phyloP scores from a whole-genome alignment of 2,113 vertebrate species.

The Holacanthus passer region DNA sequence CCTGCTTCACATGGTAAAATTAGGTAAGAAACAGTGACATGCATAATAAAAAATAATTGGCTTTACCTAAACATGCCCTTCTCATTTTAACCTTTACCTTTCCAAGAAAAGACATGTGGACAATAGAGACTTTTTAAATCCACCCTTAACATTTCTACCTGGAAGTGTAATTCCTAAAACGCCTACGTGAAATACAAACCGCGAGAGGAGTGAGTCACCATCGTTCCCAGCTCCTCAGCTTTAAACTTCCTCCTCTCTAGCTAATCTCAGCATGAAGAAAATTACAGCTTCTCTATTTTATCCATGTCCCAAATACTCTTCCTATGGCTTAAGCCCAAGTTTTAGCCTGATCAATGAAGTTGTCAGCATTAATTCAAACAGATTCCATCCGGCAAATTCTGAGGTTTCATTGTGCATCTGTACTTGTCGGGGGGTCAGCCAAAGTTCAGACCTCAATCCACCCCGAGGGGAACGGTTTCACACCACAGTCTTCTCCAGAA shows the following conservation, averaged over 20 bases:
- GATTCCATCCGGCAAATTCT: conserved; percentile 50
- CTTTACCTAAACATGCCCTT: no score
- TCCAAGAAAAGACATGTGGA: background rate
- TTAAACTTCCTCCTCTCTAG: conserved; percentile 25
- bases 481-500: conserved; percentile 65
- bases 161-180: background rate
- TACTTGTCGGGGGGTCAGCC: conserved; percentile 69
- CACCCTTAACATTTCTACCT: conserved; percentile 7
- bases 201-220: conserved; percentile 14
- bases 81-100: background rate
- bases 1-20: background rate
- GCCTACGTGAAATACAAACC: conserved; percentile 1
- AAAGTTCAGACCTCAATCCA: conserved; percentile 82
- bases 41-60: background rate
- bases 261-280: conserved; percentile 61
- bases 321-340: conserved; percentile 40
- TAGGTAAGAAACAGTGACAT: background rate
- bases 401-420: conserved; percentile 57
- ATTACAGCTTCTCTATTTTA: conserved; percentile 61
- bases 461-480: conserved; percentile 70
- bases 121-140: background rate
- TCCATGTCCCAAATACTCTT: conserved; percentile 49
- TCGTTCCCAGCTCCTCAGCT: conserved; percentile 19
- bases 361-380: conserved; percentile 69
- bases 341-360: conserved; percentile 64